A percentile compares a stretch with the other conserved stretches of the same genome.
phyloP scores from a whole-genome alignment of 2,797 vertebrate species.

The Arnoldichthys spilopterus region DNA sequence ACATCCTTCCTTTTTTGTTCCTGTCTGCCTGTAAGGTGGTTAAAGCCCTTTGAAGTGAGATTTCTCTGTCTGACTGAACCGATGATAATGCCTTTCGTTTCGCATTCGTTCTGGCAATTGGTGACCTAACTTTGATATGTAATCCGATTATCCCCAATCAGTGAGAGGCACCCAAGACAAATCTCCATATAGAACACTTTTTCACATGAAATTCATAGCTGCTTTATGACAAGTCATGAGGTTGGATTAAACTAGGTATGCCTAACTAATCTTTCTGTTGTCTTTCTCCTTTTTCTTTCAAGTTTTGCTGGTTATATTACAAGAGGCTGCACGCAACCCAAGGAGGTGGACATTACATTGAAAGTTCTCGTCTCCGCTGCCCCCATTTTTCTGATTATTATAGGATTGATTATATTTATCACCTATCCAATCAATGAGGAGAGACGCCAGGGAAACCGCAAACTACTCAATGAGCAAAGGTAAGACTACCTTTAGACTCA shows the following conservation, averaged over 20 bases:
- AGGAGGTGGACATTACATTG: constrained; percentile 84
- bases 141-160: constrained; percentile 35
- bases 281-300: constrained; percentile 12
- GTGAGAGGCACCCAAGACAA: not conserved
- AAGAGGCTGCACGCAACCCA: constrained; percentile 87
- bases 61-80: constrained; percentile 16
- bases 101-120: constrained; percentile 14
- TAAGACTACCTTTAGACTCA: constrained; percentile 61
- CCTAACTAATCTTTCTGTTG: constrained; percentile 9
- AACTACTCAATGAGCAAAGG: constrained; percentile 88
- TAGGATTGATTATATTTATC: constrained; percentile 88
- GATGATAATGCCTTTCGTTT: constrained; percentile 8
- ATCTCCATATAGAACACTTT: not conserved
- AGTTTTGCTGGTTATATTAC: constrained; percentile 94
- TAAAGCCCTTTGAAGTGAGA: constrained; percentile 25
- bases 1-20: not conserved
- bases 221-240: constrained; percentile 42
- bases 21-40: not conserved
- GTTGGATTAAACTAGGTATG: constrained; percentile 25
- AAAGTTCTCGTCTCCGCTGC: constrained; percentile 89
- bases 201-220: constrained; percentile 50
- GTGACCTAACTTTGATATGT: constrained; percentile 18
- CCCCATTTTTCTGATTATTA: constrained; percentile 85
- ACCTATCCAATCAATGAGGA: constrained; percentile 91
- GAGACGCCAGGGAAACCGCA: constrained; percentile 86